Evolutionary conservation across 2,888 invertebrate genomes (phyloP).

Genomic region (Oegoconia quadripuncta): DNA sequence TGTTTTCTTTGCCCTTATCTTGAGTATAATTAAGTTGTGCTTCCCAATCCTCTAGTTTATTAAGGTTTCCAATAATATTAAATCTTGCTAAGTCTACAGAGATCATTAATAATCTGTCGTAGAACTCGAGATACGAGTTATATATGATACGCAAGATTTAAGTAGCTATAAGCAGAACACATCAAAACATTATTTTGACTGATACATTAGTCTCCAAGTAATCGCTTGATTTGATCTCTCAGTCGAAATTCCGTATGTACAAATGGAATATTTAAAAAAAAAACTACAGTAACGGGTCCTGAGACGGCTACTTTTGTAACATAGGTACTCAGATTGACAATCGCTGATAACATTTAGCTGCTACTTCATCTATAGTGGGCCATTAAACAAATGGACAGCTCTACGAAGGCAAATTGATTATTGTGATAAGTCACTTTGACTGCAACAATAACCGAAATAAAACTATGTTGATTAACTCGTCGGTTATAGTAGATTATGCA

Average conservation of each 20-base stretch:
- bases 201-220: conserved; percentile 44
- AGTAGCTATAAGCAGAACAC: conserved; percentile 24
- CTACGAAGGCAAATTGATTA: conserved; percentile 63
- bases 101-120: too few relatives aligned
- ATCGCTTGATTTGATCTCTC: conserved; percentile 40
- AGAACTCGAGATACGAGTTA: too few relatives aligned
- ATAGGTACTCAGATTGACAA: conserved; percentile 67
- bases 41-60: too few relatives aligned
- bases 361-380: conserved; percentile 54
- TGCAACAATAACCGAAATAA: conserved; percentile 26
- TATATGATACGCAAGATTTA: conserved; percentile 9
- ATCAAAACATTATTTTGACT: conserved; percentile 28
- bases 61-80: too few relatives aligned
- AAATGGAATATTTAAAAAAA: conserved; percentile 23
- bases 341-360: conserved; percentile 67
- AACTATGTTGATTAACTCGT: conserved; percentile 9
- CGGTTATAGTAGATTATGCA: neutral
- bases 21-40: conserved; percentile 25
- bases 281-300: conserved; percentile 15
- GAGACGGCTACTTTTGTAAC: conserved; percentile 48
- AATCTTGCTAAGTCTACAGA: too few relatives aligned
- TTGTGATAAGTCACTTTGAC: conserved; percentile 64
- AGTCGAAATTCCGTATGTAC: conserved; percentile 41
- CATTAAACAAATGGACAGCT: conserved; percentile 74
- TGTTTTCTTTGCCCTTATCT: conserved; percentile 57